Base-by-base conservation (phyloP, 2,888 invertebrate species). In the Rhabditophanes sp. region DNA sequence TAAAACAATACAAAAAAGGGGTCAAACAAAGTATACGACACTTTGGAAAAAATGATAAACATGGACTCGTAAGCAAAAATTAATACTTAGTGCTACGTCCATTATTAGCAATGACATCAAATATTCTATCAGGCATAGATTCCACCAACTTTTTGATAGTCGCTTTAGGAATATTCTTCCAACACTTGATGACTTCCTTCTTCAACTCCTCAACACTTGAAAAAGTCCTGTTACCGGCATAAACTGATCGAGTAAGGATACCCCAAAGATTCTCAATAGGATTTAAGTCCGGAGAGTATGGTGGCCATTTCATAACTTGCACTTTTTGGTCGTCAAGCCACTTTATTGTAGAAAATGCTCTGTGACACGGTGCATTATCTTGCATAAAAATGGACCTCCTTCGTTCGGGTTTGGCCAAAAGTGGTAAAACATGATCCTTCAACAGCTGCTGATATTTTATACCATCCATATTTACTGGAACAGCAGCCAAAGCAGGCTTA, bases 311-410 rank as follows among this genome's bases (percentile, higher is more conserved):
- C 15, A 35, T 9, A 31, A 37, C 23, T 2, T 4, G 15, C 3
- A 35, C 32, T 3, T 40, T 35, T 8, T 27, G 16, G 6, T 23
- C 17, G 4, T 38, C 26, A 7, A 41, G 22, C 46, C 41, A 41
- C 2, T 4, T 15, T 28, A 22, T 33, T 6, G 46, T 40, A 4
- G 20, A 15, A 4, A 21, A 9, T 12, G 27, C 33, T 12, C 20
- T 23, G 20, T 44, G 44, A 18, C 41, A 23, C 8, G 46, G 14
- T 4, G 44, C 44, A 28, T 44, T 48, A 25, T 48, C 44, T 23
- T 44, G 47, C 12, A 35, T 30, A 8, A 42, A 34, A 7, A n/a
- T 21, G 23, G 11, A 31, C 2, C 21, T 6, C 8, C 20, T 12
- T 15, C 28, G 7, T 4, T 20, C 21, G n/a, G 16, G 27, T 4